These are phyloP conservation scores for Dunckerocampus dactyliophorus DNA, from an alignment of 2,113 vertebrate genomes.

Conservation along the genomic window DNA sequence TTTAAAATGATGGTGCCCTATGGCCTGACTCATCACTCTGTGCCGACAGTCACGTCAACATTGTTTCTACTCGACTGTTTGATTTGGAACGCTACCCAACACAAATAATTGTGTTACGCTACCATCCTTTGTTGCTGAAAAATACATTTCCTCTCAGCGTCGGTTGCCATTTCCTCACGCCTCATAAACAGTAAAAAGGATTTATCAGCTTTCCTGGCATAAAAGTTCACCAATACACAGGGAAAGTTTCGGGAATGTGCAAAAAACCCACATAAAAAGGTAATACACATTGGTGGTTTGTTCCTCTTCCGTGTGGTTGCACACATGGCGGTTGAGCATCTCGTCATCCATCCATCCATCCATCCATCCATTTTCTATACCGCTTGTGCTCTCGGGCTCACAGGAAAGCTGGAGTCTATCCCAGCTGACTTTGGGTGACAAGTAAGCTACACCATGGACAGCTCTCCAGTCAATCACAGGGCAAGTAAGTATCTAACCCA, in stretches of 20 bases:
- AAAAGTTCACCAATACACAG: background rate
- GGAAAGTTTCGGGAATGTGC: background rate
- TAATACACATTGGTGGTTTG: background rate
- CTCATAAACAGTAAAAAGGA: constrained; percentile 34
- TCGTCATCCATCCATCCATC: no score
- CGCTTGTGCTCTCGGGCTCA: no score
- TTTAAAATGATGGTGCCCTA: constrained; percentile 20
- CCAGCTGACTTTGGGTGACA: no score
- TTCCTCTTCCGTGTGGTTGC: background rate
- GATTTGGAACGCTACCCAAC: constrained; percentile 28
- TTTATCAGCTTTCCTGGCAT: constrained; percentile 26
- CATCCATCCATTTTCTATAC: no score
- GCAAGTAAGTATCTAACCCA: no score
- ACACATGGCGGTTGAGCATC: background rate
- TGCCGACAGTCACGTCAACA: constrained; percentile 51
- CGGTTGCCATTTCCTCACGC: constrained; percentile 12
- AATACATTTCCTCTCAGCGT: constrained; percentile 24
- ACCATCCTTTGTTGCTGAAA: constrained; percentile 4
- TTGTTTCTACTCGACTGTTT: constrained; percentile 30
- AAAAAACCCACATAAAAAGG: background rate
- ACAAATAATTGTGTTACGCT: constrained; percentile 4
- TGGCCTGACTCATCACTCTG: constrained; percentile 31
- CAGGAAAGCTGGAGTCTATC: no score
- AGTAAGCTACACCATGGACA: no score
- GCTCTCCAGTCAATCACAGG: no score